These are phyloP conservation scores for Sclerodermus sp. DNA, from an alignment of 2,888 invertebrate species.

Conservation along the genomic window DNA sequence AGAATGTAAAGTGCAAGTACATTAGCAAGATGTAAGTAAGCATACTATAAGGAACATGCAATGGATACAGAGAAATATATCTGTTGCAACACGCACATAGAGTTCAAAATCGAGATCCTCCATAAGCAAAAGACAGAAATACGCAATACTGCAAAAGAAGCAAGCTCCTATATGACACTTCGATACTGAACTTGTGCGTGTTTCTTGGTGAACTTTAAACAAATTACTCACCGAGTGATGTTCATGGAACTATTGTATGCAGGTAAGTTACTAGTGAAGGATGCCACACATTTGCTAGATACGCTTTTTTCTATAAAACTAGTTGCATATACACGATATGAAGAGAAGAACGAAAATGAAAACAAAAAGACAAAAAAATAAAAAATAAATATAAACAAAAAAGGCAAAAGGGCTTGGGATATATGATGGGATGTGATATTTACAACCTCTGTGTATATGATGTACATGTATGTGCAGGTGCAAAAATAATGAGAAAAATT, in stretches of 20 bases:
- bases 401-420: no score
- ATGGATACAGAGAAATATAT: no score
- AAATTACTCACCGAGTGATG: constrained; percentile 51
- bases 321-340: constrained; percentile 12
- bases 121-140: no score
- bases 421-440: constrained; percentile 12
- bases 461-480: no score
- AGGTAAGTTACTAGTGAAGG: constrained; percentile 39
- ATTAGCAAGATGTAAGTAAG: no score
- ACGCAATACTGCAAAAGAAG: no score
- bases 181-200: constrained; percentile 15
- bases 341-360: constrained; percentile 3
- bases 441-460: constrained; percentile 17
- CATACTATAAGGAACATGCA: no score
- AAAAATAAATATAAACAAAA: constrained; percentile 16
- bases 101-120: no score
- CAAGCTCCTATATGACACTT: neutral
- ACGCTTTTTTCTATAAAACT: constrained; percentile 36
- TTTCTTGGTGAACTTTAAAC: constrained; percentile 35
- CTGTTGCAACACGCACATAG: no score
- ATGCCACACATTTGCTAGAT: constrained; percentile 40
- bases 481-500: constrained; percentile 44
- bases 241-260: constrained; percentile 44
- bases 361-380: constrained; percentile 10
- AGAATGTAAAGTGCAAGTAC: no score